A percentile compares a stretch with the other conserved stretches of the same genome.
Conservation (phyloP, 2,113 vertebrate genomes). For the Microtus pennsylvanicus region DNA sequence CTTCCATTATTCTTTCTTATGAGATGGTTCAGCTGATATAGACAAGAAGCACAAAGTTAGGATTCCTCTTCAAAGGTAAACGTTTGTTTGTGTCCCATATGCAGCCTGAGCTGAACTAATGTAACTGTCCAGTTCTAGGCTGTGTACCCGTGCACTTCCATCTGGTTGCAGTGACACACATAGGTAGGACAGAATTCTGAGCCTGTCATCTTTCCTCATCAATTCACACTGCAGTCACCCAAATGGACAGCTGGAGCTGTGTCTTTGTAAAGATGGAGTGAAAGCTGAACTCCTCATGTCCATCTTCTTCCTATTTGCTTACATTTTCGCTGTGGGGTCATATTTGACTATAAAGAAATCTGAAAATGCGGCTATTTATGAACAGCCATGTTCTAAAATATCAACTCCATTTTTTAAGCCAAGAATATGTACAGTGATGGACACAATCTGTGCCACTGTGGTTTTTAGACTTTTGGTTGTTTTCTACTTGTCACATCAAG, state of each 20-base stretch:
- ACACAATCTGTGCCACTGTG: background rate
- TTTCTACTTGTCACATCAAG: background rate
- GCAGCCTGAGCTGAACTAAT: background rate
- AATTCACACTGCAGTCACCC: too few relatives aligned
- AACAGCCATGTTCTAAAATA: background rate
- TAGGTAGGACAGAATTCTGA: background rate
- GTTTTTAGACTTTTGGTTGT: background rate
- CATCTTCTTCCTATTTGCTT: background rate
- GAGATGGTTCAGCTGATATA: background rate
- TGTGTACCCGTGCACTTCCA: fast-evolving
- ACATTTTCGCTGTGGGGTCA: background rate
- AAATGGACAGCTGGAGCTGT: background rate
- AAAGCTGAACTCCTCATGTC: background rate
- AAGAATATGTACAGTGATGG: background rate
- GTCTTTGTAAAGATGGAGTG: background rate
- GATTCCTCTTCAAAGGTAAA: background rate
- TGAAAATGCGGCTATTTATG: background rate
- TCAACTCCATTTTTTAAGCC: background rate
- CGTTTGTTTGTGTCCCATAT: background rate
- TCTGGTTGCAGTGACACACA: background rate
- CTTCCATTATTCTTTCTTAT: background rate
- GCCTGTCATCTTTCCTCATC: background rate
- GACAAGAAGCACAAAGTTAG: background rate
- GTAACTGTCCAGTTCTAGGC: background rate
- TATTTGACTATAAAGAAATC: background rate